phyloP scores from a whole-genome alignment of 2,113 vertebrate species.

The Hippocampus guttulatus region DNA sequence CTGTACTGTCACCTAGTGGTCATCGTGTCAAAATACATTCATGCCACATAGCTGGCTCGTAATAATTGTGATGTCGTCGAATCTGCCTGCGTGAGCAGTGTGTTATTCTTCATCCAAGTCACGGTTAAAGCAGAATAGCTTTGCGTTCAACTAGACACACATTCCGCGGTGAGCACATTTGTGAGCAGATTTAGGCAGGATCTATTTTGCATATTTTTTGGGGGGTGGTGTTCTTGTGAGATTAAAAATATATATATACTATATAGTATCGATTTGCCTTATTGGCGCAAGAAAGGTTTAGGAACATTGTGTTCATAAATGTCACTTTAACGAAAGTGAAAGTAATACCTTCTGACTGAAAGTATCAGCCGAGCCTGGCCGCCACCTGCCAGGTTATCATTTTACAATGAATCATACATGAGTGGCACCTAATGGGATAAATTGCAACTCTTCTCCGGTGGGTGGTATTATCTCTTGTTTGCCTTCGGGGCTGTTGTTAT shows the following conservation, averaged over 20 bases:
- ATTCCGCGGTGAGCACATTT: not conserved
- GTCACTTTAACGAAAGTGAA: not conserved
- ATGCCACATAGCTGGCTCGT: not conserved
- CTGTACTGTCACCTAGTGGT: constrained; percentile 44
- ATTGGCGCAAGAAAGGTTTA: not conserved
- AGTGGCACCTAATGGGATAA: not conserved
- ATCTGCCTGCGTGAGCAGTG: not conserved
- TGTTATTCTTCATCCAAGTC: not conserved
- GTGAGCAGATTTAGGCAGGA: not conserved
- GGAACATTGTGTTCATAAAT: not conserved
- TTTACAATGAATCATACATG: constrained; percentile 66
- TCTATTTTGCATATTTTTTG: not conserved
- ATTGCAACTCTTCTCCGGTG: not conserved
- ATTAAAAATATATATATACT: not conserved
- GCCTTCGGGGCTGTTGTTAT: not conserved
- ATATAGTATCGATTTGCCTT: too few species aligned
- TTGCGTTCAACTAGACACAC: not conserved
- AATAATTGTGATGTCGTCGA: not conserved
- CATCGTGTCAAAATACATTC: not conserved
- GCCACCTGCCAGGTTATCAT: constrained; percentile 31
- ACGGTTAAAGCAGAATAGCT: not conserved
- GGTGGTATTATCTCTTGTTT: not conserved
- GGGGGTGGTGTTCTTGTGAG: not conserved
- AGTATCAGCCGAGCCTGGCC: not conserved
- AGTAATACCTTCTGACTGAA: constrained; percentile 8